phyloP scores from a whole-genome alignment of 64 coral and sea anemone genomes.

The Cladopsammia gracilis region DNA sequence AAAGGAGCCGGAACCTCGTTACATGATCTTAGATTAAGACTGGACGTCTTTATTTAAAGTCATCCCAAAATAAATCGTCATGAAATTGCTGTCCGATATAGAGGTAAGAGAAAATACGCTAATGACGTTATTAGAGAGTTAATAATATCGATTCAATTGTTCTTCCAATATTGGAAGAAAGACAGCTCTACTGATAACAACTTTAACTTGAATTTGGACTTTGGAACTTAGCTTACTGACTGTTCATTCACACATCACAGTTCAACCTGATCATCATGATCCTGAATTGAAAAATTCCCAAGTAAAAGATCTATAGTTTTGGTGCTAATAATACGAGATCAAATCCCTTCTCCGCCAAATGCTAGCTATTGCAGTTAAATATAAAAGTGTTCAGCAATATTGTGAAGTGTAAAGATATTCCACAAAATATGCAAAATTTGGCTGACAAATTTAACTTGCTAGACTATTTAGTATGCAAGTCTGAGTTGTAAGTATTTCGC shows the following conservation, averaged over 20 bases:
- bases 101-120: background rate
- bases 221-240: background rate
- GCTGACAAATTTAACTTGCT: background rate
- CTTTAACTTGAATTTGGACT: background rate
- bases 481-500: background rate
- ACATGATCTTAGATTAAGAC: no score
- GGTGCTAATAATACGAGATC: no score
- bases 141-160: constrained; percentile 6
- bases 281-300: no score
- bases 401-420: background rate
- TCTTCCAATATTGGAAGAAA: background rate
- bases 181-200: background rate
- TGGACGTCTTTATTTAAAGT: background rate
- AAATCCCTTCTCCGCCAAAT: no score
- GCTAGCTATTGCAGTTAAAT: background rate
- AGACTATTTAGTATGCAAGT: background rate
- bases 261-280: no score
- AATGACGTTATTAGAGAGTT: background rate
- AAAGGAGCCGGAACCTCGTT: no score
- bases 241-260: no score
- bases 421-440: background rate
- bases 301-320: no score
- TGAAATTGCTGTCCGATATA: background rate
- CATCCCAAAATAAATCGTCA: background rate
- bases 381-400: background rate